These are phyloP conservation scores for Xylota segnis DNA, from an alignment of 2,888 invertebrate species.

Conservation along the genomic window DNA sequence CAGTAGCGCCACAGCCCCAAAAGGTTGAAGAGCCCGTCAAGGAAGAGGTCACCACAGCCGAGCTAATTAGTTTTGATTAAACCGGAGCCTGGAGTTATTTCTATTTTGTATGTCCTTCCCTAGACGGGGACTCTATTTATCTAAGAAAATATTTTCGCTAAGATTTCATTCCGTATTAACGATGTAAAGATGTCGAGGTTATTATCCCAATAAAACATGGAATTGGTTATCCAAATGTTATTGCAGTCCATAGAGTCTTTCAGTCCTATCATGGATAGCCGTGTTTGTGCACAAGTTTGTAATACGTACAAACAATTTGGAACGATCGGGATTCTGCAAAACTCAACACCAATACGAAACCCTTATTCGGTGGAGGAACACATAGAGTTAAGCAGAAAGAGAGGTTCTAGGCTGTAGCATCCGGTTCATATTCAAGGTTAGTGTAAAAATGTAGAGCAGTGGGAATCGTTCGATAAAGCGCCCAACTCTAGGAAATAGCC, in stretches of 20 bases:
- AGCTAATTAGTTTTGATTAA: constrained; percentile 93
- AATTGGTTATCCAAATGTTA: constrained; percentile 27
- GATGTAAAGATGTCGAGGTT: constrained; percentile 45
- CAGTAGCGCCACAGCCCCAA: constrained; percentile 81
- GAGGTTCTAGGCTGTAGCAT: no score
- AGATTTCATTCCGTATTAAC: constrained; percentile 59
- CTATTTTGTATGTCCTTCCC: constrained; percentile 26
- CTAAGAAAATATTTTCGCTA: constrained; percentile 55
- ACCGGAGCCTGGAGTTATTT: constrained; percentile 41
- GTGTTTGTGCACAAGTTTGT: no score
- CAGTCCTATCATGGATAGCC: no score
- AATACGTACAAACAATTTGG: no score
- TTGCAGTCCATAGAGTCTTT: not conserved
- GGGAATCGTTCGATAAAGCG: no score
- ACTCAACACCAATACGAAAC: no score
- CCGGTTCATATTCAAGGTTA: no score
- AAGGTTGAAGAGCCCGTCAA: constrained; percentile 83
- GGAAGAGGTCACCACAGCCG: constrained; percentile 88
- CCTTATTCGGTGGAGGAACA: no score
- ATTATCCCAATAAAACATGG: constrained; percentile 60
- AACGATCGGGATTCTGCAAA: no score
- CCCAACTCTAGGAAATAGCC: no score
- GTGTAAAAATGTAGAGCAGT: no score
- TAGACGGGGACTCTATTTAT: constrained; percentile 14
- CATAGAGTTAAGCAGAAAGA: no score